phyloP scores from a whole-genome alignment of 2,888 invertebrate genomes.

The Lottia scabra region DNA sequence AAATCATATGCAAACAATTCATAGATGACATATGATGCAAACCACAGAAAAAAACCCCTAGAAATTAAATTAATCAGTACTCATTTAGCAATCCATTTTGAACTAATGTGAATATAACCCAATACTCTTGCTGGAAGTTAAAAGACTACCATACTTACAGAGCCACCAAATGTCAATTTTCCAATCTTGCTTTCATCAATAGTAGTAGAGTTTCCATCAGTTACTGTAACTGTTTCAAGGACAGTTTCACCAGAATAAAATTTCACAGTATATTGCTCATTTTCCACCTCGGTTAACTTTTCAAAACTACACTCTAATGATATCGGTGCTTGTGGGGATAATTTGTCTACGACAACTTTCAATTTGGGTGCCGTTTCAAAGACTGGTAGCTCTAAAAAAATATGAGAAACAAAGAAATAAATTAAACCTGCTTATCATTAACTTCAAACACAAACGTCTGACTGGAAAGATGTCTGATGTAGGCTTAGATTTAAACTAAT shows the following conservation, averaged over 20 bases:
- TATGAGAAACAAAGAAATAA: background rate
- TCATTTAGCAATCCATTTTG: too few species aligned
- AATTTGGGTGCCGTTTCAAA: constrained; percentile 35
- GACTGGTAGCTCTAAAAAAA: constrained; percentile 31
- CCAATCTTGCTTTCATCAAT: constrained; percentile 24
- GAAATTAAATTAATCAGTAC: too few species aligned
- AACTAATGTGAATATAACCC: too few species aligned
- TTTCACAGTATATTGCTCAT: constrained; percentile 29
- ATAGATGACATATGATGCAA: too few species aligned
- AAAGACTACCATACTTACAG: constrained; percentile 22
- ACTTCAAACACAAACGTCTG: too few species aligned
- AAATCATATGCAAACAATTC: too few species aligned
- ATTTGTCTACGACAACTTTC: constrained; percentile 14
- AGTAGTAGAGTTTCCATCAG: constrained; percentile 18
- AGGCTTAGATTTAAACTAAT: too few species aligned
- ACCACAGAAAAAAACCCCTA: too few species aligned
- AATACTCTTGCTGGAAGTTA: too few species aligned
- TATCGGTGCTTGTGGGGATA: too few species aligned
- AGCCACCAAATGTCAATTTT: constrained; percentile 25
- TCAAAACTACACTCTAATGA: constrained; percentile 35
- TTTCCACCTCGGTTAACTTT: constrained; percentile 16
- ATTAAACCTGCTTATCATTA: too few species aligned
- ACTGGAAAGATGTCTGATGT: too few species aligned
- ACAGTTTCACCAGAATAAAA: constrained; percentile 33
- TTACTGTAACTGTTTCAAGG: constrained; percentile 12